Evolutionary conservation across 2,113 vertebrate species (phyloP), one percentile per base, ranked within the genome.

Genomic region (Microtus ochrogaster): DNA sequence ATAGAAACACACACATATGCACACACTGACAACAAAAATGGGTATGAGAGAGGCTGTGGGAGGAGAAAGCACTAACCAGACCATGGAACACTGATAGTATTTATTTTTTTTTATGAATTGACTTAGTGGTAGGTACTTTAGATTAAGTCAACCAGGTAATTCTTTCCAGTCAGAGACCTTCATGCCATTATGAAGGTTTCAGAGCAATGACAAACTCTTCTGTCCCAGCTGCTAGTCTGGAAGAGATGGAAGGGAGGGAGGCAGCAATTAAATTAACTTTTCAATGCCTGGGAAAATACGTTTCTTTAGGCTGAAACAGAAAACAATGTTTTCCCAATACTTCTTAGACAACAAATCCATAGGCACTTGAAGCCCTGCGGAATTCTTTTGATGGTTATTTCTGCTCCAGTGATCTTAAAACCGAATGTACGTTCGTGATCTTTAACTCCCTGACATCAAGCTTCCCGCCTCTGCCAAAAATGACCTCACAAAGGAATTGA

Each of bases 401-500:
- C 65, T 94, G 92, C 91, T 92, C 77, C 96, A 95, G 49, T 70
- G 89, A 96, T 73, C 85, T 95, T 91, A 73, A 95, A 97, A 94
- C 96, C 74, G 77, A 95, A 88, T 21, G 39, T 76, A 78, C 26
- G 41, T 90, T 93, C 58, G 22, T 76, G 92, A 95, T 88, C 83
- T 89, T 96, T 73, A 93, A 87, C 90, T 90, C 91, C 19, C 74
- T 93, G 73, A 97, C 95, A 90, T 97, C 87, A 94, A 88, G 74
- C 66, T 6, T 63, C 13, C 84, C 49, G 41, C 61, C 61, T 63
- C 70, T 5, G 95, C 96, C 97, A 97, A 96, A 93, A 96, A 96
- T 97, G 91, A 97, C 82, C 88, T 98, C 97, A 98, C 72, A 66
- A 92, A 88, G 33, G 70, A 96, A 73, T 19, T 41, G 81, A 92